Conservation (phyloP, 2,888 invertebrate genomes). For the Caenorhabditis imperialis region DNA sequence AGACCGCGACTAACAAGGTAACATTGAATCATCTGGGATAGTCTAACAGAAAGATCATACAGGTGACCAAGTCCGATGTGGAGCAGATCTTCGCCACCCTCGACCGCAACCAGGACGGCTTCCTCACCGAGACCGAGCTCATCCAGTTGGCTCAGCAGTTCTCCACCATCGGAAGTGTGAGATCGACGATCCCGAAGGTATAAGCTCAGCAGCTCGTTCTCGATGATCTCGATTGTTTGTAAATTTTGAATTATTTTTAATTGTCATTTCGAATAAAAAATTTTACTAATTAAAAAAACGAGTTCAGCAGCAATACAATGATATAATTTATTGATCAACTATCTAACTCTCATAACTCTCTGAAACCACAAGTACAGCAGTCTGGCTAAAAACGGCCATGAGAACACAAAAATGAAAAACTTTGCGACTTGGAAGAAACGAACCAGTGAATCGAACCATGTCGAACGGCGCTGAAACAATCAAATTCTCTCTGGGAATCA, state of each 20-base stretch:
- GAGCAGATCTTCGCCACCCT: slow-evolving; percentile 44
- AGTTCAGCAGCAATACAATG: too few relatives aligned
- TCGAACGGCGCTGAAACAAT: slow-evolving; percentile 36
- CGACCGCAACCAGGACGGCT: slow-evolving; percentile 52
- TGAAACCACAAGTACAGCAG: slow-evolving; percentile 42
- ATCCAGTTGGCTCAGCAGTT: slow-evolving; percentile 44
- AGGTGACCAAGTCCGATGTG: slow-evolving; percentile 46
- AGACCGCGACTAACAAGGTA: slow-evolving; percentile 52
- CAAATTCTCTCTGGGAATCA: too few relatives aligned
- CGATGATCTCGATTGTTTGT: slow-evolving; percentile 14
- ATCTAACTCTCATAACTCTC: slow-evolving; percentile 20
- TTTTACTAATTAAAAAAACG: too few relatives aligned
- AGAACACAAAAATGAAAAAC: slow-evolving; percentile 52
- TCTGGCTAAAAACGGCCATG: slow-evolving; percentile 51
- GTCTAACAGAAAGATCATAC: neutral
- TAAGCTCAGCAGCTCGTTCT: neutral
- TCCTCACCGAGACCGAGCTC: slow-evolving; percentile 35
- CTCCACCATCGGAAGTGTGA: slow-evolving; percentile 39
- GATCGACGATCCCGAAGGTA: slow-evolving; percentile 49
- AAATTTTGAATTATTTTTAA: slow-evolving; percentile 1
- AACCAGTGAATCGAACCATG: slow-evolving; percentile 21
- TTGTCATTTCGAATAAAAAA: too few relatives aligned
- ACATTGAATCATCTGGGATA: neutral
- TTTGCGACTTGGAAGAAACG: slow-evolving; percentile 39
- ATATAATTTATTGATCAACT: too few relatives aligned